phyloP scores from a whole-genome alignment of 2,888 invertebrate genomes.

The Tigriopus californicus region DNA sequence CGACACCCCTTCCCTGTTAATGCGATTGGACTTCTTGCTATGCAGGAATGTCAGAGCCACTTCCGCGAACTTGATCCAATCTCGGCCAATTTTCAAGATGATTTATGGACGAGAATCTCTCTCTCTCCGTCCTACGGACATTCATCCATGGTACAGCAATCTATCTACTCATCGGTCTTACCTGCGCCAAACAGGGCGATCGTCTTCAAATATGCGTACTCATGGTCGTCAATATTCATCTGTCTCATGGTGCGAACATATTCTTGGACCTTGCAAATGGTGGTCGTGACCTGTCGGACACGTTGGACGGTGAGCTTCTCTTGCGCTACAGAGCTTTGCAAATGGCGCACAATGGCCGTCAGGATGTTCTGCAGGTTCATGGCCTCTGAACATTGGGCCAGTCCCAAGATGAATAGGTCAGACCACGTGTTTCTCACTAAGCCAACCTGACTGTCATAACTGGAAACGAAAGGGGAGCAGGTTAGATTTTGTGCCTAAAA shows the following conservation, averaged over 20 bases:
- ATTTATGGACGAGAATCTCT: not conserved
- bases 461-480: slow-evolving; percentile 26
- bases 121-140: not conserved
- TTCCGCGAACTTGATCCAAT: too few species aligned
- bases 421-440: slow-evolving; percentile 61
- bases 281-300: slow-evolving; percentile 12
- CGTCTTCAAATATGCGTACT: slow-evolving; percentile 70
- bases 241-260: slow-evolving; percentile 50
- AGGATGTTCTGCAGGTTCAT: slow-evolving; percentile 60
- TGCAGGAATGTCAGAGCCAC: too few species aligned
- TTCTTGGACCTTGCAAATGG: slow-evolving; percentile 36
- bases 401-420: slow-evolving; percentile 69
- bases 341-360: slow-evolving; percentile 57
- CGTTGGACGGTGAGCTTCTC: slow-evolving; percentile 23
- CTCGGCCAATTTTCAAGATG: too few species aligned
- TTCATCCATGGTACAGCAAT: not conserved
- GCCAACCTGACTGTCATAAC: slow-evolving; percentile 60
- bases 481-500: not conserved
- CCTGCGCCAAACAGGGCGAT: slow-evolving; percentile 65
- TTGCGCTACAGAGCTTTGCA: slow-evolving; percentile 50
- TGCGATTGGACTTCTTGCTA: too few species aligned
- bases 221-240: slow-evolving; percentile 46
- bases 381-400: slow-evolving; percentile 63
- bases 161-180: slow-evolving; percentile 23
- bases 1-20: too few species aligned